Base-by-base conservation (phyloP, 2,888 invertebrate species). In the Cheilosia vernalis region DNA sequence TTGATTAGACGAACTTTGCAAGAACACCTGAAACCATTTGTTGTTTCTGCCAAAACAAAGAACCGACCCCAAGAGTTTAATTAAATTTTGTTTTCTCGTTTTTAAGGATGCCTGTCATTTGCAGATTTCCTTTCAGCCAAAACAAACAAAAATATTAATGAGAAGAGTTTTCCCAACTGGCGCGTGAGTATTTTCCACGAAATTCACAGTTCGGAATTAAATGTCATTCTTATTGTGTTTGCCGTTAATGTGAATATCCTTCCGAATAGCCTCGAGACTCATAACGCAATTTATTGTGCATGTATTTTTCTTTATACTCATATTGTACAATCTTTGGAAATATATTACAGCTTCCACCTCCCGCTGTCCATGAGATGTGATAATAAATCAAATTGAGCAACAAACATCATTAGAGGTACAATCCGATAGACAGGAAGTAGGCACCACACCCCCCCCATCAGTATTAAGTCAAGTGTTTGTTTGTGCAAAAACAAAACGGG, bases 311-410 rank as follows among this genome's bases (percentile, higher is more conserved):
- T 47, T 19, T 47, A 55, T 67, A 15, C 55, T 27, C 51, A 55
- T 27, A 4, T 24, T 44, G 33, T 19, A n/a, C 27, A 27, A 30
- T 44, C n/a, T 19, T 37, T 47, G 49, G 17, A 40, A 53, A 66
- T 53, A 37, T 21, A 13, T 19, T 15, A 24, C 15, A 21, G 64
- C 37, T 37, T 40, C 51, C 15, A 21, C 40, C 47, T 4, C 24
- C 69, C 33, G 30, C 9, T 30, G 47, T 19, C 47, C 47, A 47
- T 47, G 17, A 49, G n/a, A 19, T 17, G 55, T 42, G 67, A 69
- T 69, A 56, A 69, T 56, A 69, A 69, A 69, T 69, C 67, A 47
- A 56, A 69, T 55, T 33, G 27, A 69, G 44, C 67, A 69, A 56
- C 56, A 56, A 55, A 55, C 27, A 55, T 55, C 40, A 66, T 53